These are phyloP conservation scores for Dynastes maya DNA, from an alignment of 2,888 invertebrate species.

Conservation along the genomic window DNA sequence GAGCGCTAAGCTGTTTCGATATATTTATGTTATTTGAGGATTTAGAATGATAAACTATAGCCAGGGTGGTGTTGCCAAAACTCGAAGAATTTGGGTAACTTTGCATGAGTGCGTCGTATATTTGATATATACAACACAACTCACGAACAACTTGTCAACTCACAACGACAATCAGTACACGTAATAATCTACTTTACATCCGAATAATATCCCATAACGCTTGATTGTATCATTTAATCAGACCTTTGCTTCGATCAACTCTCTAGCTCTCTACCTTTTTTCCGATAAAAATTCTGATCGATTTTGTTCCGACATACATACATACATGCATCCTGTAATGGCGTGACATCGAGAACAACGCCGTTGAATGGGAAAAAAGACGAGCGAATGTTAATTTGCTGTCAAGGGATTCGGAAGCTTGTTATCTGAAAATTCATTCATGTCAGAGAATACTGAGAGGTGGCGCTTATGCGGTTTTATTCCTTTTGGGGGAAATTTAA, in stretches of 20 bases:
- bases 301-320: conserved; percentile 9
- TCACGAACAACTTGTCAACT: not conserved
- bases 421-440: conserved; percentile 33
- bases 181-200: not conserved
- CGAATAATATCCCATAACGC: not conserved
- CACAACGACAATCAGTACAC: not conserved
- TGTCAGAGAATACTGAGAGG: not conserved
- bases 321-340: not conserved
- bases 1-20: too few relatives aligned
- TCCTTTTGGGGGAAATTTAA: conserved; percentile 8
- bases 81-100: not conserved
- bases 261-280: not conserved
- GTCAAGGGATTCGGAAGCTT: conserved; percentile 32
- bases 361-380: not conserved
- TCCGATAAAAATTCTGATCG: not conserved
- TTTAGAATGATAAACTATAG: not conserved
- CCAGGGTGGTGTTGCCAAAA: not conserved
- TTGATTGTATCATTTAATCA: conserved; percentile 9
- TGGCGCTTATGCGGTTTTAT: conserved; percentile 3
- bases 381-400: conserved; percentile 24
- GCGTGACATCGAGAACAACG: conserved; percentile 22
- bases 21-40: too few relatives aligned
- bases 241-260: not conserved
- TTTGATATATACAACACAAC: not conserved
- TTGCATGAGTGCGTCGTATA: not conserved